These are phyloP conservation scores for Trichogramma evanescens DNA, from an alignment of 2,888 invertebrate genomes.

Conservation along the genomic window DNA sequence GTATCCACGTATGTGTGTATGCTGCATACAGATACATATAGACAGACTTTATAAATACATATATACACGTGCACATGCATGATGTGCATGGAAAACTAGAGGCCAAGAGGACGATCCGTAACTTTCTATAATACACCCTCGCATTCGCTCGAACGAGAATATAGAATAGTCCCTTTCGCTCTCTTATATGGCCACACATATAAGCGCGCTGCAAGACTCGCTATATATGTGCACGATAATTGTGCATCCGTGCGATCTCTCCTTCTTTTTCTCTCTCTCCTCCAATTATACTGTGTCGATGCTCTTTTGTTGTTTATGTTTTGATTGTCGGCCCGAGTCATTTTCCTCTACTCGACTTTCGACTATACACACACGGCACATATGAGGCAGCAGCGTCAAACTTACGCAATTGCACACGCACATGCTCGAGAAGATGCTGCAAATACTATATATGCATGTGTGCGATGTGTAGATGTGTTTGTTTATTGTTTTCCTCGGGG, in stretches of 20 bases:
- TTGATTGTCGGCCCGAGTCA: conserved; percentile 20
- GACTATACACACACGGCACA: no score
- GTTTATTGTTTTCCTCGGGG: no score
- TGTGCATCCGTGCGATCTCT: conserved; percentile 9
- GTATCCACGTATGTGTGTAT: not conserved
- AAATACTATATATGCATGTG: no score
- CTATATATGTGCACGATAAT: conserved; percentile 7
- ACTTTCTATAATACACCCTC: conserved; percentile 16
- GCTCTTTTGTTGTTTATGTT: conserved; percentile 15
- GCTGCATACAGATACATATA: not conserved
- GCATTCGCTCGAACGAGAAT: no score
- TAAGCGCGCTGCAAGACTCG: not conserved
- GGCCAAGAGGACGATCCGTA: conserved; percentile 44
- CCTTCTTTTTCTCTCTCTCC: not conserved
- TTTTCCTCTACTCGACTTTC: conserved; percentile 9
- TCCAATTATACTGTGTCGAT: not conserved
- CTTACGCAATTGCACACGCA: no score
- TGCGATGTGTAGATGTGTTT: no score
- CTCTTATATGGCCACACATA: not conserved
- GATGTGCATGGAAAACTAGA: conserved; percentile 39
- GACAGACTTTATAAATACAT: no score
- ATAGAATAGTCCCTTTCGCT: not conserved
- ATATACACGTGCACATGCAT: conserved; percentile 13
- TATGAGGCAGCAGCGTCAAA: no score
- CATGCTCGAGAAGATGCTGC: no score